Base-by-base conservation (phyloP, 2,797 vertebrate species). In the Sebastes itinus region DNA sequence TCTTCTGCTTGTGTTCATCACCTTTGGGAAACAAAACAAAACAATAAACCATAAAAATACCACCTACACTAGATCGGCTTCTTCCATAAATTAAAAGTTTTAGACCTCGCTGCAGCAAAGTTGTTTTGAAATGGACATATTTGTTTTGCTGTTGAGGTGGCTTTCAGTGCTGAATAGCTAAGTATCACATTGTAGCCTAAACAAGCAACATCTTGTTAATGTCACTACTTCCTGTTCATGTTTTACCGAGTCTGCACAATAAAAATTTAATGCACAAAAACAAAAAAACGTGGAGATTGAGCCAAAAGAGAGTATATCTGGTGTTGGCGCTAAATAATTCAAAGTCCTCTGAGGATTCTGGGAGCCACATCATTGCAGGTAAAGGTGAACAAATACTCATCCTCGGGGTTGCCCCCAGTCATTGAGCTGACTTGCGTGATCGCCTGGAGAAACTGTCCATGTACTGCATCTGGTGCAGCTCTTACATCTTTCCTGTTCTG, bases 291-390 rank as follows among this genome's bases (percentile, higher is more conserved):
- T 23, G n/a, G 27, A 55, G 2, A 70, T 5, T 35, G 22, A 69
- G 38, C 22, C n/a, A 52, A 71, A 64, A 70, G 14, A 55, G 60
- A 61, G 56, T 61, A 66, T 72, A 78, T 62, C 77, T 73, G 64
- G 60, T 75, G 75, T 67, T 73, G 59, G 61, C n/a, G 61, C 35
- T 92, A 27, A 92, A 90, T 92, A 74, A 90, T 93, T 92, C 20
- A 91, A 77, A 78, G 55, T 28, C 60, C 32, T 27, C 11, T 62
- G 70, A 60, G 75, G 64, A 85, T 69, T 81, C 55, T 33, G 64
- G 55, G 60, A 89, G 77, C 6, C 62, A 63, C 66, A 75, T 80
- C 64, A 10, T 65, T 73, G 58, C 75, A 83, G 72, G 79, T 81
- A 81, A 78, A 84, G 80, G 72, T 88, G 78, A 89, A 90, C 28